Evolutionary conservation across 2,113 vertebrate species (phyloP), one percentile per base, ranked within the genome.

Genomic region (Lichenostomus cassidix): DNA sequence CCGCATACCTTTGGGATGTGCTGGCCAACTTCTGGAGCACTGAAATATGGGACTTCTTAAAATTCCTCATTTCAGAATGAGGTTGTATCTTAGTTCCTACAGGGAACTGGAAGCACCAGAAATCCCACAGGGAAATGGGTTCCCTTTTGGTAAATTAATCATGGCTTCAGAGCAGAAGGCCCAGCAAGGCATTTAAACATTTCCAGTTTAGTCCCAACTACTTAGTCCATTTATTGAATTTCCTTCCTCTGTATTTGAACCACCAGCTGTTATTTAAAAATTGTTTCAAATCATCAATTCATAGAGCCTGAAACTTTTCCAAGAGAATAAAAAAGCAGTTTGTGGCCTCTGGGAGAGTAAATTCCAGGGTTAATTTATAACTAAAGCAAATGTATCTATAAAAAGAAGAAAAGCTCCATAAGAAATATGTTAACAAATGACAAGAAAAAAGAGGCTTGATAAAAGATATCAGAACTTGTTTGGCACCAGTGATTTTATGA

Each of bases 331-430:
- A 92, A 96, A 94, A 79, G 35, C 85, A 93, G 76, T 87, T 90
- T 87, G 96, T 95, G 88, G 84, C 82, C 94, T 90, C 82, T 67
- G 73, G 90, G 96, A 97, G 96, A 96, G 93, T 96, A 87, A 92
- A 94, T 97, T 85, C 89, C 70, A 39, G 76, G 87, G 98, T 98
- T 98, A 98, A 98, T 98, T 97, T 98, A 96, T 98, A 98, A 98
- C 98, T 94, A 97, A 97, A 96, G 95, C 95, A 96, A 98, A 97
- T 95, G 93, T 97, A 96, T 98, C 97, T 97, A 97, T 97, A 97
- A 98, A 98, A 97, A 97, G 95, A 97, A 97, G 93, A 96, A 97
- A 97, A 97, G 92, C 49, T 93, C 89, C 92, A 60, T 96, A 96
- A 97, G 96, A 98, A 97, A 92, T 94, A 97, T 90, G 92, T 89